Base-by-base conservation (phyloP, 2,113 vertebrate genomes). In the Amphilophus citrinellus region DNA sequence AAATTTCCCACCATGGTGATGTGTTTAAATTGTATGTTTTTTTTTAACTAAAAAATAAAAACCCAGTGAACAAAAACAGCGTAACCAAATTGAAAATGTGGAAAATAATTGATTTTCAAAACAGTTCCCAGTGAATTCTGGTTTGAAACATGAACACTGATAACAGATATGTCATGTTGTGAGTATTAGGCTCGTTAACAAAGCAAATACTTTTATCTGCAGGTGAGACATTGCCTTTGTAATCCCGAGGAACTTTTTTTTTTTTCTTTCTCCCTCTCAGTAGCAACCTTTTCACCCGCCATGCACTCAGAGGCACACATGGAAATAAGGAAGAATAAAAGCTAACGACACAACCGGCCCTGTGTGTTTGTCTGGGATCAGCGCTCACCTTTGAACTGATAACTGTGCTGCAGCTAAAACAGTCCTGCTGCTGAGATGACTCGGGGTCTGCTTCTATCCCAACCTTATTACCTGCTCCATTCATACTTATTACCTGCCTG, bases 401-500 rank as follows among this genome's bases (percentile, higher is more conserved):
- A 85, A 89, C 87, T 77, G 85, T 60, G 89, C 84, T 32, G 88
- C 83, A 75, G 84, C 83, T 92, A 88, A 89, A 93, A 87, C 92
- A 85, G 84, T 73, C 42, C 57, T 84, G 89, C 86, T 88, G 79
- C 89, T 42, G 76, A 60, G 86, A 89, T 86, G 91, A 92, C 92
- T 89, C 61, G 2, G 77, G 91, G 81, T 90, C 89, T 91, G 90
- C 86, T 89, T 92, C 91, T 66, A 76, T 90, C 86, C 89, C 79
- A 75, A 91, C 91, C 93, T 94, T 92, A 93, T 92, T 93, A 92
- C 91, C 84, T 79, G 79, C 90, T 87, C 86, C 84, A 87, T 93
- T 91, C 91, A 87, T 91, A 89, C 91, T 92, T 90, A 95, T 93
- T 94, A 94, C 91, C 92, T 92, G 87, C 56, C 86, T 13, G 87